Evolutionary conservation across 2,888 invertebrate species (phyloP), one percentile per base, ranked within the genome.

Genomic region (Parnassius glacialis): DNA sequence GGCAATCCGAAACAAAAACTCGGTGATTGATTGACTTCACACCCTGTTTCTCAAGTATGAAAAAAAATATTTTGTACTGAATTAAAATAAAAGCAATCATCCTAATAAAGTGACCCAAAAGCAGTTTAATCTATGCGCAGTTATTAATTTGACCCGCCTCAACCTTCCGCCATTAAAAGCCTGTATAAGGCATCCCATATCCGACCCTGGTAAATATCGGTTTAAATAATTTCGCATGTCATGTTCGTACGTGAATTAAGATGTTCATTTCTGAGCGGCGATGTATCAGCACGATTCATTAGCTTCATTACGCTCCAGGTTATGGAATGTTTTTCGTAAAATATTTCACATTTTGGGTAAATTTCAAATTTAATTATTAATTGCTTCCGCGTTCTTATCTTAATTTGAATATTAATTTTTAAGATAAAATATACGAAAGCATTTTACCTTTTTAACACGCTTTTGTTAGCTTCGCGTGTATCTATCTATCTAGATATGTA

Each of bases 151-250:
- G 47, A 34, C 55, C 51, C 61, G 51, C 45, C 51, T 45, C 45
- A 45, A 51, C 61, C 56, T 61, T 25, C 25, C 48, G 45, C 61
- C 16, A 56, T 61, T 56, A 61, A 56, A 45, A 16, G 52, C 10
- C 16, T 47, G 20, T 56, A 48, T 42, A 44, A 51, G 52, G 56
- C 51, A 16, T 58, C 58, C 53, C 20, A 54, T 12, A 42, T 42
- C 48, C 54, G 59, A 60, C 56, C 56, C 45, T 11, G 44, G 58
- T 52, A 41, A 61, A 56, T 61, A 61, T 61, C 52, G 56, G 52
- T 56, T 45, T 11, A 57, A 61, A 60, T 60, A 56, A 61, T 56
- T 56, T 57, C 61, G 41, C 61, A 61, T 61, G 61, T 61, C 61
- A 45, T 51, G 56, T 52, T 48, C 57, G 20, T 62, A 41, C 48